Evolutionary conservation across 2,113 vertebrate genomes (phyloP).

Genomic region (Acinonyx jubatus): DNA sequence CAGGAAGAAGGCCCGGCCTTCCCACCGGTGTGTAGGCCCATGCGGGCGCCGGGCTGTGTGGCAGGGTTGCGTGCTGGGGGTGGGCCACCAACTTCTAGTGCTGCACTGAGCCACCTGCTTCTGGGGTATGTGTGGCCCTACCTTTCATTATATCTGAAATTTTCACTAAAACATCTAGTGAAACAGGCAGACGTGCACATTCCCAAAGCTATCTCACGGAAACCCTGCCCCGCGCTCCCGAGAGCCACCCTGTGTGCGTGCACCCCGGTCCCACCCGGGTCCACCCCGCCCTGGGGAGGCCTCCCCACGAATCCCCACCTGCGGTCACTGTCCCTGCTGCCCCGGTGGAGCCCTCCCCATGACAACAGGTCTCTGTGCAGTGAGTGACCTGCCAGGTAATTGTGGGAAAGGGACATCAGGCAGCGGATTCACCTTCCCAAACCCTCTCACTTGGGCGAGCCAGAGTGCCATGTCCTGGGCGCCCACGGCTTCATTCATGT

Average conservation of each 20-base stretch:
- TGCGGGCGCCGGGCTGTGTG: no score
- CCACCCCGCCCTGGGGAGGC: background rate
- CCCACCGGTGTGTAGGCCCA: no score
- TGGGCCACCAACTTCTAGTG: no score
- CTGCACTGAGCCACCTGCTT: no score
- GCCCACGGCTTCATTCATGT: background rate
- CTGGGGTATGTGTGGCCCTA: no score
- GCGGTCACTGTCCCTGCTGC: background rate
- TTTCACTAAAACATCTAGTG: background rate
- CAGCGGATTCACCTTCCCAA: background rate
- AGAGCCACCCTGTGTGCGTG: background rate
- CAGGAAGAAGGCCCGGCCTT: no score
- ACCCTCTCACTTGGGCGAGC: background rate
- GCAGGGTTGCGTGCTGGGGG: no score
- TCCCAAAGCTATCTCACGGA: background rate
- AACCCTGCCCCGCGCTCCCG: background rate
- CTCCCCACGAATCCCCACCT: background rate
- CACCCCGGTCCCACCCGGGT: background rate
- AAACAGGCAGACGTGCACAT: background rate
- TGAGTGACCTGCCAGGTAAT: background rate
- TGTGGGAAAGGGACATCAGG: background rate
- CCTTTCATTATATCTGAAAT: background rate
- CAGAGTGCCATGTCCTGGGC: background rate
- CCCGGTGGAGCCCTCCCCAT: background rate
- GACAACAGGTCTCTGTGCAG: background rate